Percentiles rank a stretch among this genome's conserved stretches.
Conservation (phyloP, 1,140 invertebrate species). For the Pseudomyrmex sp. region DNA sequence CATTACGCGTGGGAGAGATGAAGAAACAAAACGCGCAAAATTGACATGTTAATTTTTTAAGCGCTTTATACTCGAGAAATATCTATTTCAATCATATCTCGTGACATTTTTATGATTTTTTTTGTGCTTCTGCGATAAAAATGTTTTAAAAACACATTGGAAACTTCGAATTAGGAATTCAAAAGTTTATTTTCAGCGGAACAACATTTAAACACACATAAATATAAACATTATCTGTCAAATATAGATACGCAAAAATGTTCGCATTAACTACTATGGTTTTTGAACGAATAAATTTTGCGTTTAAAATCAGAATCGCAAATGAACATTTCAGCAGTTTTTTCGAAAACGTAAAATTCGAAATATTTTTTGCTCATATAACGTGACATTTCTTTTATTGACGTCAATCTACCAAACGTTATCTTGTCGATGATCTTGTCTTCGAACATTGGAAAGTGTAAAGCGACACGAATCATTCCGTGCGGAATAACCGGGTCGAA, state of each 20-base stretch:
- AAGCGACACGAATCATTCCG: neutral
- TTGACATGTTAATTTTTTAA: neutral
- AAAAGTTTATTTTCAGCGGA: too few species aligned
- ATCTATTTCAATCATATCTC: neutral
- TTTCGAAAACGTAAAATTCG: neutral
- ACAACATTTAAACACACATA: too few species aligned
- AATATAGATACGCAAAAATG: too few species aligned
- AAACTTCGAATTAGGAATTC: too few species aligned
- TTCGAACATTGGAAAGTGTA: neutral
- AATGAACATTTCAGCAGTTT: too few species aligned
- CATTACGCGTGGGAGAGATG: constrained; percentile 12
- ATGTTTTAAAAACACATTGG: neutral
- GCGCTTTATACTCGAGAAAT: neutral
- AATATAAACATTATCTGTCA: too few species aligned
- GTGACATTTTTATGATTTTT: neutral
- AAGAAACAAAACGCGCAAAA: neutral
- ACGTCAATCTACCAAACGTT: neutral
- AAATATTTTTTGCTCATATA: neutral
- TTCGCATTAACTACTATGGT: neutral
- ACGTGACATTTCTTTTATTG: neutral
- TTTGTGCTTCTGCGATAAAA: neutral
- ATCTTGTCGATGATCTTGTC: neutral
- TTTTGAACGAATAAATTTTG: neutral
- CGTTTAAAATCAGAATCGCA: neutral
- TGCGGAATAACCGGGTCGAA: neutral